Evolutionary conservation across 2,888 invertebrate genomes (phyloP), one percentile per base, ranked within the genome.

Genomic region (Polia nebulosa): DNA sequence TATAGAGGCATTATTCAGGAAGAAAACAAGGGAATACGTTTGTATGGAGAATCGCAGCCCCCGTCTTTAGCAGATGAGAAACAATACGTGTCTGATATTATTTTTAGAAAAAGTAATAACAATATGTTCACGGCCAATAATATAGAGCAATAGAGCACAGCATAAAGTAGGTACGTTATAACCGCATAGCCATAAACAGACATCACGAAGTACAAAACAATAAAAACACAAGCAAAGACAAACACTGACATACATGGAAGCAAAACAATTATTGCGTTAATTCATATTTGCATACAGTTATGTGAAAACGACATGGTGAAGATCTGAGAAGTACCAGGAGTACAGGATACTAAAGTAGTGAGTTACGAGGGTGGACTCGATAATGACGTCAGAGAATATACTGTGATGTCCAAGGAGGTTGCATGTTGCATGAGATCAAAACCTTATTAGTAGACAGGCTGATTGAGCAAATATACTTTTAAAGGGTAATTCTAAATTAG

Each of bases 171-270:
- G 1, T 3, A 41, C 8, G 7, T 41, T 41, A 49, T 3, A 29
- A 45, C 36, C 13, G 1, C 32, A 45, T 17, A 70, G 5, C 4
- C 36, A 49, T 64, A 22, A 29, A 29, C 22, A 49, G 36, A 67
- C 66, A 36, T 22, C 68, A 75, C 47, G 8, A 27, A n/a, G 4
- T 52, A 41, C 6, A 59, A 36, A 27, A 74, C 44, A 74, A 39
- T 49, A 41, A 47, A 57, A 61, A 55, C 11, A 20, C 58, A 74
- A 51, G 47, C 57, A 49, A 49, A 17, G 34, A 32, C 59, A 22
- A 59, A 32, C 69, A 72, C 55, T 78, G 44, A 78, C 78, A 72
- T 49, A 71, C 49, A 75, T 60, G 52, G n/a, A 74, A 63, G 44
- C 65, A 27, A 45, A 36, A 78, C 52, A 74, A 49, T 49, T 0